Conservation (phyloP, 2,113 vertebrate species). For the Tinamus guttatus region DNA sequence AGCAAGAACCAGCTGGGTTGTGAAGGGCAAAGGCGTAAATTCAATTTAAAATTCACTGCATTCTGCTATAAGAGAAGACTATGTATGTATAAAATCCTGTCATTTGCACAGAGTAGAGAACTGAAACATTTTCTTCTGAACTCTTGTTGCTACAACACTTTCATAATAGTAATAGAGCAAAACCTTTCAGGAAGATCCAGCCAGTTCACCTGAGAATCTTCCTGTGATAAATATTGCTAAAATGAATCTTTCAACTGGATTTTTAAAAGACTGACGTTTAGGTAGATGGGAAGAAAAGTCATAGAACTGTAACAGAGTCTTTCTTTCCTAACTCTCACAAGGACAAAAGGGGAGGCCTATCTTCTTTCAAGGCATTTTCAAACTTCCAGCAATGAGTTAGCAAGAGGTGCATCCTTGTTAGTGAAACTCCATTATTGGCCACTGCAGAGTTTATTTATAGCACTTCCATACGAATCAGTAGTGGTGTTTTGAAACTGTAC, state of each 20-base stretch:
- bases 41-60: not conserved
- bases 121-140: not conserved
- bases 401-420: not conserved
- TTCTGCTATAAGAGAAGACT: not conserved
- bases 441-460: not conserved
- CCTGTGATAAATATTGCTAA: not conserved
- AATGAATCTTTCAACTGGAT: not conserved
- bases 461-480: not conserved
- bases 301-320: not conserved
- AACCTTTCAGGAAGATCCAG: not conserved
- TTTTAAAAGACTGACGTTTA: not conserved
- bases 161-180: conserved; percentile 9
- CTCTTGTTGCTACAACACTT: conserved; percentile 7
- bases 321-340: not conserved
- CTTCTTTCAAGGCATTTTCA: not conserved
- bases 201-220: not conserved
- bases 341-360: not conserved
- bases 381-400: not conserved
- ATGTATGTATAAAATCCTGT: not conserved
- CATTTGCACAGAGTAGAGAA: not conserved
- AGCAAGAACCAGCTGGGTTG: not conserved
- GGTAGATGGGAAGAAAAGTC: not conserved
- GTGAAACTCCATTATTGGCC: not conserved
- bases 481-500: not conserved
- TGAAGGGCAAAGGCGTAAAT: not conserved